Conservation (phyloP, 1,140 invertebrate species). For the Vanessa tameamea region DNA sequence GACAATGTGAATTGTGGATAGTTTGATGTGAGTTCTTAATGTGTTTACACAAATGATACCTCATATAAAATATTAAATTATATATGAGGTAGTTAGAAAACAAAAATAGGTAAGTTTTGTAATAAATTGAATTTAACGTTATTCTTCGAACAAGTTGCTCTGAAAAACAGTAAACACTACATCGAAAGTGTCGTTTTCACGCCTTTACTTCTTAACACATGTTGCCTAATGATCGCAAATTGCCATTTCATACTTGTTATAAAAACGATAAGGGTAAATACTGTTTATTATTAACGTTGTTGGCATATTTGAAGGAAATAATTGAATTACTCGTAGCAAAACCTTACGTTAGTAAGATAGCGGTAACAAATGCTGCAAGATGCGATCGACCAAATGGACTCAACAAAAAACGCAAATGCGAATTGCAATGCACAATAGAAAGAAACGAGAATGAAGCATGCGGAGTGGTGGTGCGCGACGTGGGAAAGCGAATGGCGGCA, state of each 20-base stretch:
- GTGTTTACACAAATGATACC: too few species aligned
- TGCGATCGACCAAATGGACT: conserved; percentile 45
- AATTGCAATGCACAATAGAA: conserved; percentile 67
- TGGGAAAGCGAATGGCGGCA: conserved; percentile 78
- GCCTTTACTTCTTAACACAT: conserved; percentile 55
- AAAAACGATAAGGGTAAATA: too few species aligned
- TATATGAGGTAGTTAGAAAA: too few species aligned
- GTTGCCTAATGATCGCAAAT: conserved; percentile 49
- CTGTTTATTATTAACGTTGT: too few species aligned
- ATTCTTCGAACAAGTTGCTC: too few species aligned
- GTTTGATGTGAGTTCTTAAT: conserved; percentile 15
- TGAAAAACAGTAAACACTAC: too few species aligned
- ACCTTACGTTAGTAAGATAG: conserved; percentile 8
- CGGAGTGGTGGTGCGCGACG: conserved; percentile 70
- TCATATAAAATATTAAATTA: too few species aligned
- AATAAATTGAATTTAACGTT: too few species aligned
- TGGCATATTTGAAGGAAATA: not conserved
- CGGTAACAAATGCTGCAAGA: conserved; percentile 29
- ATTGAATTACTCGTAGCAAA: not conserved
- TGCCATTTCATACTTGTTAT: not conserved
- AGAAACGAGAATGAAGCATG: conserved; percentile 74
- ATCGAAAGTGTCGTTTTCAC: conserved; percentile 51
- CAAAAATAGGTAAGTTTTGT: too few species aligned
- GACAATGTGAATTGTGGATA: conserved; percentile 51
- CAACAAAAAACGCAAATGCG: conserved; percentile 59